These are phyloP conservation scores for Dilophus febrilis DNA, from an alignment of 2,888 invertebrate genomes.

Conservation along the genomic window DNA sequence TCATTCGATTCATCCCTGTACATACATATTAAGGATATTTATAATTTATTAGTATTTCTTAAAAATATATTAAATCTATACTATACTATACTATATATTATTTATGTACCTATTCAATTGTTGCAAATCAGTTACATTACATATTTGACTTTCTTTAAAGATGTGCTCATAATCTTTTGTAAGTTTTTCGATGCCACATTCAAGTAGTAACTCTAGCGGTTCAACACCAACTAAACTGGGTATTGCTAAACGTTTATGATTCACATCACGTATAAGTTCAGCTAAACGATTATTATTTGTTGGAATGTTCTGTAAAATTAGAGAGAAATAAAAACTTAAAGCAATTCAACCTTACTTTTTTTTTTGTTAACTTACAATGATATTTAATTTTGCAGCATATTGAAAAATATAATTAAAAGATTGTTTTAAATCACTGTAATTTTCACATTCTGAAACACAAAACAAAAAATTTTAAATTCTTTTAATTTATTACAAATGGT, in stretches of 20 bases:
- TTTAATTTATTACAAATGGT: too few species aligned
- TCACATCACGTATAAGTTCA: constrained; percentile 26
- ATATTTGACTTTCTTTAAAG: constrained; percentile 25
- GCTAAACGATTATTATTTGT: constrained; percentile 27
- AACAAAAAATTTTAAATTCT: background rate
- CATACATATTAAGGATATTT: background rate
- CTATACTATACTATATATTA: too few species aligned
- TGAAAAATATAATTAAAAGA: constrained; percentile 25
- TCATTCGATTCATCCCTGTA: too few species aligned
- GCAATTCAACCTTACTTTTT: too few species aligned
- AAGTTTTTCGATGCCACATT: constrained; percentile 28
- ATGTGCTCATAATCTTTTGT: constrained; percentile 28
- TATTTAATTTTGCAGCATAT: constrained; percentile 25
- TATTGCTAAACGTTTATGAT: constrained; percentile 27
- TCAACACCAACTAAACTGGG: constrained; percentile 26
- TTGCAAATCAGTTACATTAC: constrained; percentile 18
- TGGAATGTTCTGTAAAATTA: constrained; percentile 22
- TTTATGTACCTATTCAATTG: background rate
- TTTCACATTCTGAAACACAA: constrained; percentile 19
- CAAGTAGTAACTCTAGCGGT: constrained; percentile 27
- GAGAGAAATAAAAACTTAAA: background rate
- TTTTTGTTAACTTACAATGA: constrained; percentile 28
- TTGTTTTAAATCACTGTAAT: constrained; percentile 24
- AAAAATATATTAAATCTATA: too few species aligned
- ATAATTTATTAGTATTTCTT: too few species aligned